Conservation (phyloP, 2,888 invertebrate species). For the Gortyna flavago region DNA sequence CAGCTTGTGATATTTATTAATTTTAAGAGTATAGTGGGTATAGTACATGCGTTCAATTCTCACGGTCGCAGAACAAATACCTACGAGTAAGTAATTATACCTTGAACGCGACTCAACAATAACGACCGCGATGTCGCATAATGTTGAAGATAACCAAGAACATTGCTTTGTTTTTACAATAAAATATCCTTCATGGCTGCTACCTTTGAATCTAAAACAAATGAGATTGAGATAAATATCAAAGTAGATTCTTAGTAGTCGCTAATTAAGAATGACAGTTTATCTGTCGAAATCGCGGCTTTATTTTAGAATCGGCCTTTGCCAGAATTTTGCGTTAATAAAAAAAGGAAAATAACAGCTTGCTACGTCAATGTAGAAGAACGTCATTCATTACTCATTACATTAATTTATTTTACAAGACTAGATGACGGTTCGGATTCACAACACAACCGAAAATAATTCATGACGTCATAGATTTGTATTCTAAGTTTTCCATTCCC, state of each 20-base stretch:
- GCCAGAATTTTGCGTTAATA: background rate
- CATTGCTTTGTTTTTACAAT: constrained; percentile 37
- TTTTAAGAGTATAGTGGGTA: constrained; percentile 32
- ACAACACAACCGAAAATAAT: constrained; percentile 58
- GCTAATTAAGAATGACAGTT: constrained; percentile 37
- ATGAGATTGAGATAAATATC: constrained; percentile 43
- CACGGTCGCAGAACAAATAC: constrained; percentile 64
- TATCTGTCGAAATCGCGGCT: constrained; percentile 21
- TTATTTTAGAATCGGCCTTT: constrained; percentile 18
- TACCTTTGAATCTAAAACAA: constrained; percentile 36
- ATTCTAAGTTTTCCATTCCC: constrained; percentile 69
- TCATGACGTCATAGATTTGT: constrained; percentile 64
- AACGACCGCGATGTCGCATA: constrained; percentile 62
- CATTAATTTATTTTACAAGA: constrained; percentile 18
- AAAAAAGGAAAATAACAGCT: constrained; percentile 19
- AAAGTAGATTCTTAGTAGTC: constrained; percentile 24
- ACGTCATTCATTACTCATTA: constrained; percentile 25
- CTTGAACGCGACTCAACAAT: constrained; percentile 63
- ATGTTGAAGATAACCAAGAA: constrained; percentile 54
- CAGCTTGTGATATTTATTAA: constrained; percentile 31
- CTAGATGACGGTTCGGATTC: constrained; percentile 58
- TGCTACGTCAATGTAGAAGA: constrained; percentile 17
- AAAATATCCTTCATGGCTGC: constrained; percentile 34
- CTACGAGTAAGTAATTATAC: constrained; percentile 55
- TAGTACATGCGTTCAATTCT: constrained; percentile 39